Evolutionary conservation across 2,888 invertebrate species (phyloP), one percentile per base, ranked within the genome.

Genomic region (Trisateles emortualis): DNA sequence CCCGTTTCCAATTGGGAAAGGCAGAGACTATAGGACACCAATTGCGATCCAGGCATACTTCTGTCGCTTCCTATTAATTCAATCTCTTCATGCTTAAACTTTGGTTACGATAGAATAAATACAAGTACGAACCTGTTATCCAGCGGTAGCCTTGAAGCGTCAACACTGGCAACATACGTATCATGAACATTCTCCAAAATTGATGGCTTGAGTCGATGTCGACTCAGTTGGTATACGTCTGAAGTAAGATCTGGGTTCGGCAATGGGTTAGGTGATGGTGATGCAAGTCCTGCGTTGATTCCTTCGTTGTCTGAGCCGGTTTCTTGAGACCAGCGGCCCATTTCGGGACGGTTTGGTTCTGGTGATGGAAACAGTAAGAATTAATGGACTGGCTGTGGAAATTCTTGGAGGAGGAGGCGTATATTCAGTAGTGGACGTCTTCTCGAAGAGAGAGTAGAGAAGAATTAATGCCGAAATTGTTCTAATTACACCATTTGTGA

Each of bases 201-300:
- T 3, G 94, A 94, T 0, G 94, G 94, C 56, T 94, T 93, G 78
- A 93, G 86, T 40, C 94, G 88, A 52, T 93, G 94, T 26, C 94
- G 84, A 64, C 92, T 86, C 41, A 94, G 74, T 26, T 83, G 85
- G 77, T 93, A 94, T 57, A 94, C 93, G 75, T 96, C 95, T 0
- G 94, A 93, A 0, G 95, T 96, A 45, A 96, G 94, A 77, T 96
- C 96, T 0, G 96, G 96, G 87, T 95, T 95, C n/a, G 96, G 96
- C 72, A 96, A 95, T 0, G 96, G 96, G 93, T 94, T 80, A 82
- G 95, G 86, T 54, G 94, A 84, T 49, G 87, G 80, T 44, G 93
- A 82, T 66, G 92, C 84, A 49, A 73, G 56, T 0, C 78, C 79
- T 1, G 72, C 59, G 55, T 74, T 70, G 39, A 60, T 13, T 26